Conservation (phyloP, 2,888 invertebrate species). For the Philhelius pedissequus region DNA sequence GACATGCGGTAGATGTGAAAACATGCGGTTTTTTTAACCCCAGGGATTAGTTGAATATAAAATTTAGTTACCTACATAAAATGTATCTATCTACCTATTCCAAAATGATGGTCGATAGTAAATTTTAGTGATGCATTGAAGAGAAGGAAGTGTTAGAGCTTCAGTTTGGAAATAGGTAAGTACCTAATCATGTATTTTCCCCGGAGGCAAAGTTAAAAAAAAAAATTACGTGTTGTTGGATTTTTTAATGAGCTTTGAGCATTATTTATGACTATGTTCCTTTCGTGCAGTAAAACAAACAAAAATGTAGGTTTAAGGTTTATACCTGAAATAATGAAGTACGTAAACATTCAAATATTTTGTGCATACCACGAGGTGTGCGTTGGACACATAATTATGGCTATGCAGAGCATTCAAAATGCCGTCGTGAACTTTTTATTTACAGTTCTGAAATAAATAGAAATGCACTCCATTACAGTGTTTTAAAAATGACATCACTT, state of each 20-base stretch:
- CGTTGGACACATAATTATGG: no score
- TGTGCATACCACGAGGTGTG: no score
- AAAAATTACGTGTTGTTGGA: neutral
- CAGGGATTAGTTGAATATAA: constrained; percentile 18
- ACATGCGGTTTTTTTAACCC: constrained; percentile 26
- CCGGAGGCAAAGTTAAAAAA: neutral
- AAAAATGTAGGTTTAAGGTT: neutral
- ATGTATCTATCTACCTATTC: neutral
- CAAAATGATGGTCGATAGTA: neutral
- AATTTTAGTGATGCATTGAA: neutral
- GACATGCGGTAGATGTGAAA: neutral
- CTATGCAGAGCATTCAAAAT: no score
- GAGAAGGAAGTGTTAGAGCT: neutral
- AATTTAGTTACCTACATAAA: constrained; percentile 16
- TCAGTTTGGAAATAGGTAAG: neutral
- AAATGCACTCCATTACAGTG: no score
- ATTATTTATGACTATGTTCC: neutral
- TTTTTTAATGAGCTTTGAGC: neutral
- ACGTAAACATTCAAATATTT: no score
- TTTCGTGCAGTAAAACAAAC: neutral
- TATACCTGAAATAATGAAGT: no score
- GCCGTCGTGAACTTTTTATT: no score
- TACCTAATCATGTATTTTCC: neutral
- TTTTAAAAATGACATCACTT: no score
- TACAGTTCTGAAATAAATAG: no score